Evolutionary conservation across 2,797 vertebrate genomes (phyloP), one percentile per base, ranked within the genome.

Genomic region (Sebastes matsubarae): DNA sequence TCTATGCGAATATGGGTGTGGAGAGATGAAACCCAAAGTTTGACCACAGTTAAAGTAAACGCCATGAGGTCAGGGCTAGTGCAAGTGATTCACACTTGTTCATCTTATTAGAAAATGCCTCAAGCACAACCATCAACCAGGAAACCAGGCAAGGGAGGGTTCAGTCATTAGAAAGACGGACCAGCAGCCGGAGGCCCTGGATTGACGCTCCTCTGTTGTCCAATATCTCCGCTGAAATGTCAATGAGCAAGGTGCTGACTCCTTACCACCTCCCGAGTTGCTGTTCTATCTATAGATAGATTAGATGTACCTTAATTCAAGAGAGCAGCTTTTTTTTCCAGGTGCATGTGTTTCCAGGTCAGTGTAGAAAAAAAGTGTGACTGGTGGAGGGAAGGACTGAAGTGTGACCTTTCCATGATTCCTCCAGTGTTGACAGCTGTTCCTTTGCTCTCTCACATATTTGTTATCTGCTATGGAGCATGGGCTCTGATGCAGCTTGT

Each of bases 171-270:
- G 60, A 91, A 83, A 88, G 83, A 81, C n/a, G 3, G 58, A 83
- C 50, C 64, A 72, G 68, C 67, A 77, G 83, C 76, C 59, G 3
- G 46, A 57, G 70, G 65, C 61, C 54, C n/a, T 66, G 70, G 75
- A 88, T 67, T 88, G 84, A 90, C 84, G 67, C 72, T 42, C 76
- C 5, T 80, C 68, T 83, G 76, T 83, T 20, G 1, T 80, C 69
- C 82, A 82, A 68, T 85, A 84, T 79, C 78, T 87, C 77, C 1
- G 25, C 77, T 85, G 67, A 90, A 91, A 91, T 88, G 83, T 89
- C 83, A 89, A 87, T 84, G 86, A 86, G 81, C 46, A 83, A 81
- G 85, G 82, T 88, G 79, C 79, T 87, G 87, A 92, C 86, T 87
- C 69, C 72, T 81, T 71, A 72, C 83, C 65, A 75, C 76, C 63